These are phyloP conservation scores for Galerucella calmariensis DNA, from an alignment of 2,888 invertebrate genomes.

Conservation along the genomic window DNA sequence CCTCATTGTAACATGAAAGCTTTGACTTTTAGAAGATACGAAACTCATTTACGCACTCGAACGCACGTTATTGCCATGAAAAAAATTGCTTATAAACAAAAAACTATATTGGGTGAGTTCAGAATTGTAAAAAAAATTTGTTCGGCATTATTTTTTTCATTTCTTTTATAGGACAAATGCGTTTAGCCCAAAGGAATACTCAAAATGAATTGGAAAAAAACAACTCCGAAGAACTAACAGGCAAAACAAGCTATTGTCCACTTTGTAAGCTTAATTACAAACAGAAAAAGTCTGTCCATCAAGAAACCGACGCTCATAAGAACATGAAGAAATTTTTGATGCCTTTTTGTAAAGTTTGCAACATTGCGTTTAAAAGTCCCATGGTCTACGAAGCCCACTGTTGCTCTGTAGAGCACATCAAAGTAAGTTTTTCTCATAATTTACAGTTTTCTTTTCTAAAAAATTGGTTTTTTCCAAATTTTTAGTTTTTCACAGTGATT, in stretches of 20 bases:
- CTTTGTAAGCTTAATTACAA: constrained; percentile 65
- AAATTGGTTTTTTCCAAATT: too few relatives aligned
- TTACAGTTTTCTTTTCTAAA: too few relatives aligned
- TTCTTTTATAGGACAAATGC: constrained; percentile 77
- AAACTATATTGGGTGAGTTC: constrained; percentile 56
- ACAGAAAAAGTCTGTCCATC: constrained; percentile 77
- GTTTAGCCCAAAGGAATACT: constrained; percentile 81
- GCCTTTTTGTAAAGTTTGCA: constrained; percentile 84
- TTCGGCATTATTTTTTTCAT: background rate
- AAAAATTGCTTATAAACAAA: constrained; percentile 78
- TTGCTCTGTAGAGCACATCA: constrained; percentile 83
- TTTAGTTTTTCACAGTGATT: too few relatives aligned
- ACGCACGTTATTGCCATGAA: constrained; percentile 80
- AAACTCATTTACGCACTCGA: constrained; percentile 77
- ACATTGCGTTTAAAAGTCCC: constrained; percentile 82
- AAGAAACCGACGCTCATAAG: constrained; percentile 82
- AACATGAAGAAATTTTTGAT: constrained; percentile 87
- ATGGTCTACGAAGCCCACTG: constrained; percentile 88
- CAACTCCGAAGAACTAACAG: constrained; percentile 69
- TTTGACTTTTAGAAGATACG: constrained; percentile 80
- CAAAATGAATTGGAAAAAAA: constrained; percentile 83
- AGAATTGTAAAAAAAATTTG: background rate
- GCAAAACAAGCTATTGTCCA: constrained; percentile 63
- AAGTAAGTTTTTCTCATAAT: constrained; percentile 66
- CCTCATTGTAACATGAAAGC: constrained; percentile 82